Evolutionary conservation across 2,888 invertebrate species (phyloP).

Genomic region (Piscicola geometra): DNA sequence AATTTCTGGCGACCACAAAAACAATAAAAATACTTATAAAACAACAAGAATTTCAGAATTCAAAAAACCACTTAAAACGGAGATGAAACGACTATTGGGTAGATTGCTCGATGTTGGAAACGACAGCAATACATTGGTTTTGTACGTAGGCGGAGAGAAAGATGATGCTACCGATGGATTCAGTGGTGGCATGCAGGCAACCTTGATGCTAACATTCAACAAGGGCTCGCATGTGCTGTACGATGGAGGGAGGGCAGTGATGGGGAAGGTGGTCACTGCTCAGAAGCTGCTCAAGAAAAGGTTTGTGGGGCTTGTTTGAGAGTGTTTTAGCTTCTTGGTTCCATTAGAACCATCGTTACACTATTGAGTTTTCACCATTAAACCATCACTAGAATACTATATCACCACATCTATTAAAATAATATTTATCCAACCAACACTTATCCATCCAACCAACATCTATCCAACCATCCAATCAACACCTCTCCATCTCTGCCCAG

Average conservation of each 20-base stretch:
- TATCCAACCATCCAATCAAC: too few relatives aligned
- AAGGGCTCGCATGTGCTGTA: constrained; percentile 53
- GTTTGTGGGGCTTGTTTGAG: not conserved
- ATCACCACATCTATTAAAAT: not conserved
- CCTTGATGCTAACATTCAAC: constrained; percentile 59
- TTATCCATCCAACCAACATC: too few relatives aligned
- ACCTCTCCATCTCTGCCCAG: too few relatives aligned
- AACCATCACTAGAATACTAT: not conserved
- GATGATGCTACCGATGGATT: too few relatives aligned
- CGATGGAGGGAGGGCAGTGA: constrained; percentile 48
- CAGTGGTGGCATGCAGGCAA: constrained; percentile 65
- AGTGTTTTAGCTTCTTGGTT: too few relatives aligned
- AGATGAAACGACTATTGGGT: too few relatives aligned
- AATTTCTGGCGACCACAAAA: not conserved
- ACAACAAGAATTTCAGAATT: not conserved
- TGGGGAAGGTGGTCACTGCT: constrained; percentile 47
- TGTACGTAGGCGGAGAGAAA: constrained; percentile 65
- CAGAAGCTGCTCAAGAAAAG: constrained; percentile 71
- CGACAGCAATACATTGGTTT: constrained; percentile 57
- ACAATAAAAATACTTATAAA: not conserved
- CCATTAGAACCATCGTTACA: too few relatives aligned
- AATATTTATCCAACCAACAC: not conserved
- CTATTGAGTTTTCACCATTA: not conserved
- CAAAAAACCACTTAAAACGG: too few relatives aligned
- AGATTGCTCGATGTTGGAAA: constrained; percentile 44